Evolutionary conservation across 1,140 invertebrate species (phyloP).

Genomic region (Trachymyrmex septentrionalis): DNA sequence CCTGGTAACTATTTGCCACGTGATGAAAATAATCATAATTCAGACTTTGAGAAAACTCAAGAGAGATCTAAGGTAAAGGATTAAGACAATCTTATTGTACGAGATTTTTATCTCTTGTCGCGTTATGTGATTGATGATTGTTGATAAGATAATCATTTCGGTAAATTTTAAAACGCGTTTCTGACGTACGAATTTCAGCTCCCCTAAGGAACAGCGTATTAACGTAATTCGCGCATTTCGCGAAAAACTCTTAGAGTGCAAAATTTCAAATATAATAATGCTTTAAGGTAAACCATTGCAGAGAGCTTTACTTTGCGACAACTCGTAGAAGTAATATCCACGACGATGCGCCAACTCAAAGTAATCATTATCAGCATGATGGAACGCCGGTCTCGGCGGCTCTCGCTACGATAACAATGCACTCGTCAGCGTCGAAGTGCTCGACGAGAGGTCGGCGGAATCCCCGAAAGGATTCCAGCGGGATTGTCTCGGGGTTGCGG

Average conservation of each 20-base stretch:
- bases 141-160: neutral
- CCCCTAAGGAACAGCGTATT: neutral
- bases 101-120: neutral
- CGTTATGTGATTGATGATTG: neutral
- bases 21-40: neutral
- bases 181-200: neutral
- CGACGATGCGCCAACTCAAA: neutral
- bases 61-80: neutral
- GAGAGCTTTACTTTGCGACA: neutral
- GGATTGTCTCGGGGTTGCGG: constrained; percentile 61
- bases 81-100: neutral
- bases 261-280: neutral
- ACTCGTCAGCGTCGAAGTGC: constrained; percentile 26
- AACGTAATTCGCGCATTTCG: too few species aligned
- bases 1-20: neutral
- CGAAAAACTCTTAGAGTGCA: neutral
- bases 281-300: neutral
- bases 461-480: constrained; percentile 55
- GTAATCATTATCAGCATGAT: constrained; percentile 34
- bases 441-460: neutral
- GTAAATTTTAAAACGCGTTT: neutral
- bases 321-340: constrained; percentile 4
- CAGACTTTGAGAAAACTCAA: neutral
- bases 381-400: constrained; percentile 17
- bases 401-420: constrained; percentile 39